Evolutionary conservation across 2,888 invertebrate genomes (phyloP).

Genomic region (Rhamnusium bicolor): DNA sequence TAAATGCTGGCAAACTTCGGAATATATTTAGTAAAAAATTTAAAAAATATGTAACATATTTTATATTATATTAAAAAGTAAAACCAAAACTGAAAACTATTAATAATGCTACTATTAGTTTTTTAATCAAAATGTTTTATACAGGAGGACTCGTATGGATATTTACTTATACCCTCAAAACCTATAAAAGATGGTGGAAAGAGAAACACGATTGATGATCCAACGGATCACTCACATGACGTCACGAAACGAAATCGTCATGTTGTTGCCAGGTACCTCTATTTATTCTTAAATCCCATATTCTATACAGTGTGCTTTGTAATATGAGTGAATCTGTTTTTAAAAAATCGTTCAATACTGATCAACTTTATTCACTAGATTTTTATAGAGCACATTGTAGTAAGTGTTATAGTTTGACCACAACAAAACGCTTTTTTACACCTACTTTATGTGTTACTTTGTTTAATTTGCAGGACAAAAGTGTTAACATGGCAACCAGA

Average conservation of each 20-base stretch:
- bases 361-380: not conserved
- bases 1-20: no score
- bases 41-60: no score
- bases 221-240: slow-evolving; percentile 58
- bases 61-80: no score
- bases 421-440: slow-evolving; percentile 41
- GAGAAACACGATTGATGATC: slow-evolving; percentile 68
- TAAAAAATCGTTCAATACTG: not conserved
- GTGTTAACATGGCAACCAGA: slow-evolving; percentile 89
- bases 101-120: no score
- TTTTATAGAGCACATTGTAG: slow-evolving; percentile 10
- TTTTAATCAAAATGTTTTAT: slow-evolving; percentile 8
- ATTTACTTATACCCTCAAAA: slow-evolving; percentile 83
- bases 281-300: slow-evolving; percentile 17
- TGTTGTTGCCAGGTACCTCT: slow-evolving; percentile 75
- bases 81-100: no score
- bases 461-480: slow-evolving; percentile 85
- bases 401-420: slow-evolving; percentile 7
- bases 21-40: no score
- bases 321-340: not conserved
- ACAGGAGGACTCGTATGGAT: slow-evolving; percentile 91
- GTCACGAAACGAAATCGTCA: slow-evolving; percentile 67
- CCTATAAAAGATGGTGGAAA: slow-evolving; percentile 71
- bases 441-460: slow-evolving; percentile 62
- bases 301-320: slow-evolving; percentile 1